Conservation (phyloP, 1,140 invertebrate species). For the Drosophila burlai region DNA sequence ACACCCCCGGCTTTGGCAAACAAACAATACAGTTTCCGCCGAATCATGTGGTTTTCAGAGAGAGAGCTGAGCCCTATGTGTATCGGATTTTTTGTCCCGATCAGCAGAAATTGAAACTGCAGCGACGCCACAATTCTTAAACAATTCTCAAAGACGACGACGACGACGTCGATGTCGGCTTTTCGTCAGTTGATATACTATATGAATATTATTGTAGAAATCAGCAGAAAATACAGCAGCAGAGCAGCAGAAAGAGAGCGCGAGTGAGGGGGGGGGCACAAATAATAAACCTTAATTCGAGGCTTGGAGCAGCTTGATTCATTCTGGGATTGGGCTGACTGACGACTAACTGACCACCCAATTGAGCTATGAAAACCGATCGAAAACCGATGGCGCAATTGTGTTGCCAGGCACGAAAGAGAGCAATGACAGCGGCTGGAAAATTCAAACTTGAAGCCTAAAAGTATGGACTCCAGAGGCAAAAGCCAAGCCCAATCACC, state of each 20-base stretch:
- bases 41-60: conserved; percentile 53
- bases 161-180: conserved; percentile 40
- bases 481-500: conserved; percentile 43
- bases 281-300: conserved; percentile 83
- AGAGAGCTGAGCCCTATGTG: conserved; percentile 2
- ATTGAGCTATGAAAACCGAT: conserved; percentile 79
- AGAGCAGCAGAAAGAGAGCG: conserved; percentile 3
- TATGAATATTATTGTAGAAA: conserved; percentile 68
- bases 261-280: conserved; percentile 16
- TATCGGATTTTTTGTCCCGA: conserved; percentile 56
- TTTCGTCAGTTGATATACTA: conserved; percentile 48
- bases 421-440: conserved; percentile 56
- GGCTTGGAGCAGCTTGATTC: conserved; percentile 77
- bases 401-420: conserved; percentile 65
- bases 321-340: conserved; percentile 45
- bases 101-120: conserved; percentile 80
- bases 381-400: conserved; percentile 74
- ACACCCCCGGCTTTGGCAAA: conserved; percentile 47
- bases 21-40: conserved; percentile 62
- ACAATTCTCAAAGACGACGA: conserved; percentile 59
- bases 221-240: conserved; percentile 67
- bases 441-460: conserved; percentile 10
- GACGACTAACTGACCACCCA: conserved; percentile 39
- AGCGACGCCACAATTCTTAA: conserved; percentile 79
- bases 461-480: not conserved